Percentiles rank a stretch among this genome's conserved stretches.
These are phyloP conservation scores for Hetaerina americana DNA, from an alignment of 1,140 invertebrate genomes.

Conservation along the genomic window DNA sequence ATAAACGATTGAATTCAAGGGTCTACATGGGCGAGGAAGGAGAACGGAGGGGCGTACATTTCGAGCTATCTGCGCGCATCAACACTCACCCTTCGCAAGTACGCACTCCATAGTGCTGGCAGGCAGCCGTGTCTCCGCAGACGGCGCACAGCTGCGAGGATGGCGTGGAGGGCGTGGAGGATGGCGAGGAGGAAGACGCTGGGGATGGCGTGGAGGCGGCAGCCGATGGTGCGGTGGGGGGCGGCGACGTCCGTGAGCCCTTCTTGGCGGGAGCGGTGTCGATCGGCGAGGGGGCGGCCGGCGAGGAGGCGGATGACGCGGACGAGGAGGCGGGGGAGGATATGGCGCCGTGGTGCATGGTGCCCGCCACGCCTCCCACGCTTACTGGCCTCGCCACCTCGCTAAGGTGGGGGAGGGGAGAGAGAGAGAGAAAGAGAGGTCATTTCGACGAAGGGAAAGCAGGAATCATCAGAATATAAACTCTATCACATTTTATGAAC, in stretches of 20 bases:
- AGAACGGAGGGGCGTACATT: too few relatives aligned
- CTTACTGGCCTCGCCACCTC: background rate
- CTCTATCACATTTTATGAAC: too few relatives aligned
- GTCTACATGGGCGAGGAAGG: too few relatives aligned
- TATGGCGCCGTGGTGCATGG: constrained; percentile 11
- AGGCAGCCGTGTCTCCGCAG: constrained; percentile 95
- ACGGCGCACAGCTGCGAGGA: constrained; percentile 90
- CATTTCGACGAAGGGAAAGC: too few relatives aligned
- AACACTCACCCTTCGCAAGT: constrained; percentile 74
- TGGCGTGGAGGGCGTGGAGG: constrained; percentile 47
- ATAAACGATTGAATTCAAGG: too few relatives aligned
- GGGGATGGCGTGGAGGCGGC: constrained; percentile 42
- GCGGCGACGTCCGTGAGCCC: background rate
- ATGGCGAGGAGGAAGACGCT: constrained; percentile 51
- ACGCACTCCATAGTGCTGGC: constrained; percentile 95
- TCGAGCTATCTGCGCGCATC: too few relatives aligned
- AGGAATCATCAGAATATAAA: too few relatives aligned
- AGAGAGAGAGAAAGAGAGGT: too few relatives aligned
- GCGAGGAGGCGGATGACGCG: background rate
- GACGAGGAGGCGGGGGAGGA: constrained; percentile 17
- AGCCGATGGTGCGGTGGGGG: constrained; percentile 29
- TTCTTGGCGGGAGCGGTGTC: background rate
- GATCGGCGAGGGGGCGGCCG: background rate
- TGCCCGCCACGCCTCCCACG: background rate
- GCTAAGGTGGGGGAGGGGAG: too few relatives aligned